phyloP scores from a whole-genome alignment of 2,888 invertebrate genomes.

The Quadroppia sp. region DNA sequence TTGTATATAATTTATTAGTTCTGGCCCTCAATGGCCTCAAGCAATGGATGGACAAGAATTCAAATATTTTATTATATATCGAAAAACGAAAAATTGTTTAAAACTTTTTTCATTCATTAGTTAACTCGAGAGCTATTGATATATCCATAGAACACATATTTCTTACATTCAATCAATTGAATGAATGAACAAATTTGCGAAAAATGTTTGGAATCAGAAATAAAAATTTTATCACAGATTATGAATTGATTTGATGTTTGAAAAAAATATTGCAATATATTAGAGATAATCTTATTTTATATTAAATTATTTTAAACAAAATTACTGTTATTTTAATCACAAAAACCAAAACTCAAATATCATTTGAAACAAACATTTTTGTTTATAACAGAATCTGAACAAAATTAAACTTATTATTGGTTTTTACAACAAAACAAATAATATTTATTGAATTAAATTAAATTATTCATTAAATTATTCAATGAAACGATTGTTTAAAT shows the following conservation, averaged over 20 bases:
- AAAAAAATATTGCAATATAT: too few species aligned
- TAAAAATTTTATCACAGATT: too few species aligned
- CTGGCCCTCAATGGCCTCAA: background rate
- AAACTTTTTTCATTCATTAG: background rate
- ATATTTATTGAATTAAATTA: too few species aligned
- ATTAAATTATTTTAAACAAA: background rate
- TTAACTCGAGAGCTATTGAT: background rate
- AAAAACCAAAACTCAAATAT: background rate
- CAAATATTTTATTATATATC: background rate
- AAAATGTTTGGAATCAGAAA: too few species aligned
- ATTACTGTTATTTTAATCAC: background rate
- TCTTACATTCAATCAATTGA: background rate
- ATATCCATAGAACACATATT: background rate
- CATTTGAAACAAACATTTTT: too few species aligned
- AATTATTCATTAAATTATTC: too few species aligned
- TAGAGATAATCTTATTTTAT: background rate
- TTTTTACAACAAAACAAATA: too few species aligned
- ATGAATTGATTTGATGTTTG: too few species aligned
- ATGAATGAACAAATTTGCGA: too few species aligned
- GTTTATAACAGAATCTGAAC: too few species aligned
- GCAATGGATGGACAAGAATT: constrained; percentile 18
- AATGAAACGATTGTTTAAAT: too few species aligned
- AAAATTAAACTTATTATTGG: too few species aligned
- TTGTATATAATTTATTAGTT: background rate
- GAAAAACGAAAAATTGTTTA: background rate